A percentile compares a stretch with the other conserved stretches of the same genome.
phyloP scores from a whole-genome alignment of 1,140 invertebrate genomes.

The Drosophila arawakana region DNA sequence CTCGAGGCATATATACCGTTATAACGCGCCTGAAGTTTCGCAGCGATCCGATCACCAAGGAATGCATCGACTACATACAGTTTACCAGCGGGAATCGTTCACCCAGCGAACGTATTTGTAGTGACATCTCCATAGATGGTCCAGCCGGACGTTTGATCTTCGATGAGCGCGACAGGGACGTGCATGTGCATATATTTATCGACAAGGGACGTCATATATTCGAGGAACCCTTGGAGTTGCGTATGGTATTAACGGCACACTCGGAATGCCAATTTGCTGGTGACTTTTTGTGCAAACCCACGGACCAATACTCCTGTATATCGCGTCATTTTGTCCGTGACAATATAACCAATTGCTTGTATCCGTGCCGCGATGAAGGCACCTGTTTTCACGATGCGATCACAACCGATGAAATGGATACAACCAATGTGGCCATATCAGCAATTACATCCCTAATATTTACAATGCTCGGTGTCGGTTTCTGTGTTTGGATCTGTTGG shows the following conservation, averaged over 20 bases:
- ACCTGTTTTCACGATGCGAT: conserved; percentile 74
- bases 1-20: conserved; percentile 74
- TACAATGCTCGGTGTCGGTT: conserved; percentile 82
- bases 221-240: conserved; percentile 70
- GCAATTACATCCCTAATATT: conserved; percentile 83
- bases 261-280: conserved; percentile 71
- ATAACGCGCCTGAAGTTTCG: conserved; percentile 78
- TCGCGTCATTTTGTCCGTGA: conserved; percentile 78
- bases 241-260: conserved; percentile 76
- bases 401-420: conserved; percentile 64
- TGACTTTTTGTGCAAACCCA: conserved; percentile 76
- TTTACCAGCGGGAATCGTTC: conserved; percentile 73
- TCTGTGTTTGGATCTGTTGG: conserved; percentile 82
- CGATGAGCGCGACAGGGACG: conserved; percentile 72
- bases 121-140: conserved; percentile 71
- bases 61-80: conserved; percentile 80
- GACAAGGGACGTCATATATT: conserved; percentile 63
- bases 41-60: conserved; percentile 63
- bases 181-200: conserved; percentile 73
- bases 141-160: conserved; percentile 66
- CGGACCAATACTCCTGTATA: conserved; percentile 75
- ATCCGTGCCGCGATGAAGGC: conserved; percentile 75
- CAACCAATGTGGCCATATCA: conserved; percentile 75
- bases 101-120: conserved; percentile 72
- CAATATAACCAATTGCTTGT: conserved; percentile 79